Percentiles rank a stretch among this genome's conserved stretches.
Conservation (phyloP, 2,888 invertebrate species). For the Drosophila paranaensis region DNA sequence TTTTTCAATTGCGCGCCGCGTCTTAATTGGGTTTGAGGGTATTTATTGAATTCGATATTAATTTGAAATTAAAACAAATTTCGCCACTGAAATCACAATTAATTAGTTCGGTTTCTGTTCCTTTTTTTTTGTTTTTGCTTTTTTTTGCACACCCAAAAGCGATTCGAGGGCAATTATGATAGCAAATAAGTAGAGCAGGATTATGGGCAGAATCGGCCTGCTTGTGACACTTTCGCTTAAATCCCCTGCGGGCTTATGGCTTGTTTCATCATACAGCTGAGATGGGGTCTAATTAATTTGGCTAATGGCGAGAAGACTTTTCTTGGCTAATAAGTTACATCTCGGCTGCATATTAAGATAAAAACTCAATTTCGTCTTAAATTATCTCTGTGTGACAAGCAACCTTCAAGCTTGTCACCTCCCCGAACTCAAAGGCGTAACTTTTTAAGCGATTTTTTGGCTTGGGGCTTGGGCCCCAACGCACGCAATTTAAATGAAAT, state of each 20-base stretch:
- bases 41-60: conserved; percentile 65
- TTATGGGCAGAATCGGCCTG: conserved; percentile 41
- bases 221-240: conserved; percentile 15
- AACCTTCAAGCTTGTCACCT: not conserved
- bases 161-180: conserved; percentile 5
- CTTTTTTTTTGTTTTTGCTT: not conserved
- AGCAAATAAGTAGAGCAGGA: conserved; percentile 25
- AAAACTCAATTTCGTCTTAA: not conserved
- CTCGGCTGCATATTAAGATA: not conserved
- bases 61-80: conserved; percentile 63
- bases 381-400: not conserved
- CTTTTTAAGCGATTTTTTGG: not conserved
- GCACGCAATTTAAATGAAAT: conserved; percentile 5
- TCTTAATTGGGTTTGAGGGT: conserved; percentile 59
- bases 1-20: conserved; percentile 43
- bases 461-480: not conserved
- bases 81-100: conserved; percentile 66
- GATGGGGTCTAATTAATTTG: conserved; percentile 21
- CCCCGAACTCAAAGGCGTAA: not conserved
- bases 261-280: conserved; percentile 28
- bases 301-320: conserved; percentile 6
- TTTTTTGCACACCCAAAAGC: conserved; percentile 17
- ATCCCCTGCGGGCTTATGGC: conserved; percentile 15
- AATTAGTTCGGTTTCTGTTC: conserved; percentile 61
- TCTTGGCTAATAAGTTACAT: not conserved